These are phyloP conservation scores for Aeoliscus strigatus DNA, from an alignment of 2,797 vertebrate genomes.

Conservation along the genomic window DNA sequence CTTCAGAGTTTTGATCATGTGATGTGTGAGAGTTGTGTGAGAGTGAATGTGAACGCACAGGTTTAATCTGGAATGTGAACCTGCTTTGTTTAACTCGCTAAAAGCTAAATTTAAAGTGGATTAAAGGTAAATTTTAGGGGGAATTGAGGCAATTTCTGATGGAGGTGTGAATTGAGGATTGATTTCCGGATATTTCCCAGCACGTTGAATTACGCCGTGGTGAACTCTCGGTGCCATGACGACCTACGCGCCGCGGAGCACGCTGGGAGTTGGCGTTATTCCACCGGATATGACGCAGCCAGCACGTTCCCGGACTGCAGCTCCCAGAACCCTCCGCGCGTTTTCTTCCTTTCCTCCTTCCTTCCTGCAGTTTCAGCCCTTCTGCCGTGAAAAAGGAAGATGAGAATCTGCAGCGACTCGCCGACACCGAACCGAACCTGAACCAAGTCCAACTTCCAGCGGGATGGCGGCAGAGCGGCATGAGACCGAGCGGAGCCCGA, in stretches of 20 bases:
- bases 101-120: too few species aligned
- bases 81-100: too few species aligned
- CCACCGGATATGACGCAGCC: fast-evolving
- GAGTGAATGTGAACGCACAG: too few species aligned
- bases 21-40: too few species aligned
- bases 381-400: constrained; percentile 68
- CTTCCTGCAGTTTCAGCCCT: constrained; percentile 64
- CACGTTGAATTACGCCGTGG: too few species aligned
- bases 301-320: constrained; percentile 7
- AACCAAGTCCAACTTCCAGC: constrained; percentile 33
- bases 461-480: constrained; percentile 45
- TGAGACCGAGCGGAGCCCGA: constrained; percentile 40
- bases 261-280: constrained; percentile 55
- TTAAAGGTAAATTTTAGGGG: too few species aligned
- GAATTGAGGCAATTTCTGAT: too few species aligned
- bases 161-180: too few species aligned
- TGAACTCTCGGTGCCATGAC: too few species aligned
- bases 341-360: constrained; percentile 57
- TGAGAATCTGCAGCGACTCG: constrained; percentile 36
- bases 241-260: constrained; percentile 22
- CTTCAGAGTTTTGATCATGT: too few species aligned
- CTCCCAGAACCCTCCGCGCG: constrained; percentile 50
- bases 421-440: constrained; percentile 28
- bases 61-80: too few species aligned
- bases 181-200: too few species aligned